phyloP scores from a whole-genome alignment of 2,113 vertebrate genomes.

The Saguinus imperator region DNA sequence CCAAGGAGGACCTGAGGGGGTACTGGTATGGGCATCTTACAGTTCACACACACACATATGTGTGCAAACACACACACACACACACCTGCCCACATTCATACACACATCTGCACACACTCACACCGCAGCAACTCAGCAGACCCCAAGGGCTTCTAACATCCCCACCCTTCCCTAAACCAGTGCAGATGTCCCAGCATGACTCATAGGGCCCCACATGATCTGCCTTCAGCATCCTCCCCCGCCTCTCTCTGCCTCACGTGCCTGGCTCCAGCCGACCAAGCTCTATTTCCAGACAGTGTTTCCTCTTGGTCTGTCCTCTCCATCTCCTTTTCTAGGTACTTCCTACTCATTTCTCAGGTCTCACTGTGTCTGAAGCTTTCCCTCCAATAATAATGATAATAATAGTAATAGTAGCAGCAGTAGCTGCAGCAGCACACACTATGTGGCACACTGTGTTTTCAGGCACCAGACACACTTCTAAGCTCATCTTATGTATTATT shows the following conservation, averaged over 20 bases:
- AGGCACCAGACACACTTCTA: too few relatives aligned
- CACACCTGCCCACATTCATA: too few relatives aligned
- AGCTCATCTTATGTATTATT: not conserved
- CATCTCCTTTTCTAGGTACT: not conserved
- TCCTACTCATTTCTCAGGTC: not conserved
- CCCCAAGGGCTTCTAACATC: not conserved
- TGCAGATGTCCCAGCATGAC: not conserved
- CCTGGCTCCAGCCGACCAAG: not conserved
- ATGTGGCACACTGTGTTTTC: not conserved
- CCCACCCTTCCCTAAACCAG: not conserved
- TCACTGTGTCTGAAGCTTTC: not conserved
- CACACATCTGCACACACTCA: too few relatives aligned
- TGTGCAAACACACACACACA: too few relatives aligned
- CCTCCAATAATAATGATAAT: not conserved
- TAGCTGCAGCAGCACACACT: not conserved
- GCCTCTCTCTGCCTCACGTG: not conserved
- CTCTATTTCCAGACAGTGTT: not conserved
- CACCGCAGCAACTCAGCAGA: not conserved
- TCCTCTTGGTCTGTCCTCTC: not conserved
- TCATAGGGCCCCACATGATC: not conserved
- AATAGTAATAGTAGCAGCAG: not conserved
- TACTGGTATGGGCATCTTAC: fast-evolving
- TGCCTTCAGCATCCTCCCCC: not conserved
- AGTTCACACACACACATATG: too few relatives aligned
- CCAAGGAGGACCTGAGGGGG: not conserved